Evolutionary conservation across 2,113 vertebrate genomes (phyloP), one percentile per base, ranked within the genome.

Genomic region (Origma solitaria): DNA sequence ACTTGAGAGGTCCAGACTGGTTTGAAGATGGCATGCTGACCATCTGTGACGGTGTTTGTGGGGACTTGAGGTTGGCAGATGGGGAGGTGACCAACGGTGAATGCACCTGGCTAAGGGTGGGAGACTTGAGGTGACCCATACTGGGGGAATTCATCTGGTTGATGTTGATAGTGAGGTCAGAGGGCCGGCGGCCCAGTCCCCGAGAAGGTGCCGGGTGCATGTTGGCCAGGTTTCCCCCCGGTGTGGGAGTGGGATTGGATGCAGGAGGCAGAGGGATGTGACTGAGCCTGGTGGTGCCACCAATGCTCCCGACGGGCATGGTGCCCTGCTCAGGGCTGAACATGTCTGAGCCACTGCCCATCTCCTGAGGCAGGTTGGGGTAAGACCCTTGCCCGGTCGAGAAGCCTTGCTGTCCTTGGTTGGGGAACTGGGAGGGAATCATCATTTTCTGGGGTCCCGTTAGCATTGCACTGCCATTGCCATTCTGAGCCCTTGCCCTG

Each of bases 41-140:
- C 99, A 96, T 98, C 95, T 98, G 98, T 2, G 98, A 98, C 75
- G 98, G 97, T 4, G 99, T 98, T 96, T 99, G 98, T 4, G 99
- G 99, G 6, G 99, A 99, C 97, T 99, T 99, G 86, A 99, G 98
- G 93, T 98, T 98, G 94, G 98, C 98, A 13, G 99, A 99, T 15
- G 99, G 99, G 5, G 99, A 99, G 30, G 98, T 98, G 91, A 99
- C 98, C 80, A 99, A 97, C 4, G 99, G 99, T 1, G 99, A 99
- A 72, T 99, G 98, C 90, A 98, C 98, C 93, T 99, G 99, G 95
- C 98, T 98, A 85, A 99, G 97, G 14, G 98, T 99, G 17, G 99
- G 99, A 13, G 99, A 99, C 92, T 99, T 99, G 82, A 99, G 98
- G 82, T 99, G 99, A 54, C 98, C 98, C 97, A 99, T 98, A 69